phyloP scores from a whole-genome alignment of 1,140 invertebrate species.

The Drosophila pruinosa region DNA sequence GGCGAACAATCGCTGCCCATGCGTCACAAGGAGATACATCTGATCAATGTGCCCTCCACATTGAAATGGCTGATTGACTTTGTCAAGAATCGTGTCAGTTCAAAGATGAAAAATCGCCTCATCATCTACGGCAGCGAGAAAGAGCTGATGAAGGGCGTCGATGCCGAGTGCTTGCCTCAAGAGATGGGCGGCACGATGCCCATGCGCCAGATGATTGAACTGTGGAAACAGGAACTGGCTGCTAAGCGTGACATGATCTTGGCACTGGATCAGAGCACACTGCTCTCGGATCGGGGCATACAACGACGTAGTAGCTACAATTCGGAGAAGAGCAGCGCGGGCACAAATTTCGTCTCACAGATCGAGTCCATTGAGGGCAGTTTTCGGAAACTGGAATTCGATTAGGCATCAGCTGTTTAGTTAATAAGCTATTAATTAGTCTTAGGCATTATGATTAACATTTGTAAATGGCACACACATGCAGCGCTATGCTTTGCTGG shows the following conservation, averaged over 20 bases:
- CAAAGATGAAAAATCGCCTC: constrained; percentile 87
- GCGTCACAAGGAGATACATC: constrained; percentile 89
- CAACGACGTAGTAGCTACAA: constrained; percentile 83
- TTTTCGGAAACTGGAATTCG: constrained; percentile 89
- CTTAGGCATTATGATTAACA: constrained; percentile 42
- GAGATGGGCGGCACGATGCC: constrained; percentile 90
- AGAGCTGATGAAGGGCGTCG: constrained; percentile 86
- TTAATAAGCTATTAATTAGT: background rate
- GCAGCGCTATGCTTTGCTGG: constrained; percentile 57
- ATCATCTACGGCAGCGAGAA: constrained; percentile 87
- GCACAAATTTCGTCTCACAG: constrained; percentile 79
- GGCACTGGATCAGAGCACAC: constrained; percentile 88
- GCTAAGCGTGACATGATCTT: constrained; percentile 86
- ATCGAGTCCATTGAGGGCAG: constrained; percentile 85
- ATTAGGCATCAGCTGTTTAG: constrained; percentile 82
- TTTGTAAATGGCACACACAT: constrained; percentile 40
- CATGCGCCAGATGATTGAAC: constrained; percentile 89
- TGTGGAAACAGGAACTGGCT: constrained; percentile 86
- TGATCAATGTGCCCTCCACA: constrained; percentile 87
- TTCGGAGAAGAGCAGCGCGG: constrained; percentile 67
- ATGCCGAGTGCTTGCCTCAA: constrained; percentile 88
- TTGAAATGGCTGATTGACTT: constrained; percentile 89
- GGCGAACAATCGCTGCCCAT: constrained; percentile 91
- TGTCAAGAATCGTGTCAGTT: constrained; percentile 86
- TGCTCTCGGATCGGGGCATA: constrained; percentile 85